Conservation (phyloP, 2,113 vertebrate species). For the Nansenia antarctica region DNA sequence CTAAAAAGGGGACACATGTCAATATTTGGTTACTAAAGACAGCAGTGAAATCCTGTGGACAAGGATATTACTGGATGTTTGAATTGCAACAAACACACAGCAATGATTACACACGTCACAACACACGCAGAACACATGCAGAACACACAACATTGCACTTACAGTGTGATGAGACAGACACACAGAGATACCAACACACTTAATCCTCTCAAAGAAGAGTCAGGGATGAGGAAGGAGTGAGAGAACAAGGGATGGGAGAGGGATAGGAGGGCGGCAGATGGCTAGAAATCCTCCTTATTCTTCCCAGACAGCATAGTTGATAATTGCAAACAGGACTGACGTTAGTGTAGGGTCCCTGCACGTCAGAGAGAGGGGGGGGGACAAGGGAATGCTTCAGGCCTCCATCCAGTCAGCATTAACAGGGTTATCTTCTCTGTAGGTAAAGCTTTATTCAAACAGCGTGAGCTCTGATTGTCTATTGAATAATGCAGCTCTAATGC, state of each 20-base stretch:
- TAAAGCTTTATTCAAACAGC: no score
- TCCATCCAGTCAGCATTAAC: no score
- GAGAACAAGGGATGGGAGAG: conserved; percentile 37
- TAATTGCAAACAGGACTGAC: conserved; percentile 56
- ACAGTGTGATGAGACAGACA: conserved; percentile 53
- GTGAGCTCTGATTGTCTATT: no score
- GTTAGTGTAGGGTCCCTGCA: conserved; percentile 32
- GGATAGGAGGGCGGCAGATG: conserved; percentile 66
- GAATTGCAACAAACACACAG: conserved; percentile 43
- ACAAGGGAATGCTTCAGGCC: conserved; percentile 13
- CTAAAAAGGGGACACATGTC: conserved; percentile 45
- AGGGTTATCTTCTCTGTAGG: no score
- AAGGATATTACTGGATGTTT: conserved; percentile 46
- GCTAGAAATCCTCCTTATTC: conserved; percentile 70
- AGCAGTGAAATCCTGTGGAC: conserved; percentile 27
- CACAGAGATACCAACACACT: conserved; percentile 50
- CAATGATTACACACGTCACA: neutral
- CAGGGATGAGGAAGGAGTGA: conserved; percentile 37
- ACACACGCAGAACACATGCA: no score
- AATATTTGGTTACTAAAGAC: conserved; percentile 43
- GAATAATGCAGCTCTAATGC: no score
- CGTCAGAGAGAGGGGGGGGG: conserved; percentile 23
- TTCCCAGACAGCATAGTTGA: conserved; percentile 68
- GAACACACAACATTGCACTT: neutral
- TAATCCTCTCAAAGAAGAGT: conserved; percentile 76